Conservation (phyloP, 2,797 vertebrate genomes). For the Kryptopterus vitreolus region DNA sequence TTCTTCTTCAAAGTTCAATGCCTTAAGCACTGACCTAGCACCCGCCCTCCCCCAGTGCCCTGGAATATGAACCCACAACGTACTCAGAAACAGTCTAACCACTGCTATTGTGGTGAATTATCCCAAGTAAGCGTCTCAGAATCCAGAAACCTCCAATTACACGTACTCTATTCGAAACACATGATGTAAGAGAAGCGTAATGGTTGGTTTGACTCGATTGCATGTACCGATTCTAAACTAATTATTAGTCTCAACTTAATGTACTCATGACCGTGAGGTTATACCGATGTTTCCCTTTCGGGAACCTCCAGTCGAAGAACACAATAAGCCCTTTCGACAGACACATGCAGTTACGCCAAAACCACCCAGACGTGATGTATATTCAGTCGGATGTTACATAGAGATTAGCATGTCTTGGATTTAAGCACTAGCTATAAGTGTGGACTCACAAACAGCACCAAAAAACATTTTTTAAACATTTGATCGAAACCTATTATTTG, state of each 20-base stretch:
- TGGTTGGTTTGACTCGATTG: background rate
- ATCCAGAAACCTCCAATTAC: background rate
- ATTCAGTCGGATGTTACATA: constrained; percentile 1
- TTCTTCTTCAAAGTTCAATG: no score
- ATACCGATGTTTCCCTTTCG: background rate
- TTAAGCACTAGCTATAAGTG: constrained; percentile 5
- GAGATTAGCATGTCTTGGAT: constrained; percentile 4
- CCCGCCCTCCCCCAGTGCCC: background rate
- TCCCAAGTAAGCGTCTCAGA: background rate
- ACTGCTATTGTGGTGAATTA: constrained; percentile 1
- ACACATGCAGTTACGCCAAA: background rate
- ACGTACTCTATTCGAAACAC: background rate
- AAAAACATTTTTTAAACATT: background rate
- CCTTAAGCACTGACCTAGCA: no score
- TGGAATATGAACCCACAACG: background rate
- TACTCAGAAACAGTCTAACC: background rate
- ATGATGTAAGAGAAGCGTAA: background rate
- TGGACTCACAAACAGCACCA: background rate
- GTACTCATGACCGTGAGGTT: background rate
- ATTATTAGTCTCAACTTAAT: constrained; percentile 17
- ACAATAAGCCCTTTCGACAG: background rate
- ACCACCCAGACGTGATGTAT: constrained; percentile 34
- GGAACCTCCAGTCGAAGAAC: background rate
- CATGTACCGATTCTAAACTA: background rate
- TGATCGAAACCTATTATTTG: no score